Base-by-base conservation (phyloP, 2,113 vertebrate species). In the Bagarius yarrelli region DNA sequence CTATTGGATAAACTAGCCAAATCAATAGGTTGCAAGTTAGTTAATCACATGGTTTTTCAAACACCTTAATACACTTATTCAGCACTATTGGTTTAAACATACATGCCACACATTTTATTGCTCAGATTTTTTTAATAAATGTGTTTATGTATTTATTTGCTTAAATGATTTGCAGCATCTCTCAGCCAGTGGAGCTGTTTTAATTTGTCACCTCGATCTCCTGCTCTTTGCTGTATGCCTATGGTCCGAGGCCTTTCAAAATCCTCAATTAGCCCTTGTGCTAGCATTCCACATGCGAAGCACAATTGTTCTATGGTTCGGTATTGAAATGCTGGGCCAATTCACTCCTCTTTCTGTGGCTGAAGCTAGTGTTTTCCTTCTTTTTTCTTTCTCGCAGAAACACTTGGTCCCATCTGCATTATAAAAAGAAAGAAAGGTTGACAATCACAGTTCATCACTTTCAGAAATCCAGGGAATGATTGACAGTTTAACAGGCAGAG, bases 381-480 rank as follows among this genome's bases (percentile, higher is more conserved):
- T 47, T 80, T 83, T 83, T 78, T 83, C 73, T 72, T 63, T 83
- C 73, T 77, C 56, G 61, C 36, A 73, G 40, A 80, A 77, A 77
- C 27, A 52, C 81, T 72, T 69, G 59, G 81, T 66, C 79, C 64
- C 64, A 40, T 83, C 64, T 80, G 66, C 73, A 72, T 85, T 85
- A 79, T 71, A 80, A 85, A 83, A 77, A 47, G 81, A 73, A 60
- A 52, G 79, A 81, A 79, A 75, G 77, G 72, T 80, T 77, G 72
- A 80, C 64, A 73, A 63, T 80, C 83, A 79, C 50, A 67, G 67
- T 77, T 84, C 74, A 81, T 84, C 79, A 72, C 57, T 79, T 40
- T 36, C 27, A 56, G 70, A 85, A 78, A 79, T 82, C 47, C 57
- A 55, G 59, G 73, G 72, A 77, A 72, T 80, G 66, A 76, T 80